Evolutionary conservation across 2,888 invertebrate genomes (phyloP).

Genomic region (Drosophila cognata): DNA sequence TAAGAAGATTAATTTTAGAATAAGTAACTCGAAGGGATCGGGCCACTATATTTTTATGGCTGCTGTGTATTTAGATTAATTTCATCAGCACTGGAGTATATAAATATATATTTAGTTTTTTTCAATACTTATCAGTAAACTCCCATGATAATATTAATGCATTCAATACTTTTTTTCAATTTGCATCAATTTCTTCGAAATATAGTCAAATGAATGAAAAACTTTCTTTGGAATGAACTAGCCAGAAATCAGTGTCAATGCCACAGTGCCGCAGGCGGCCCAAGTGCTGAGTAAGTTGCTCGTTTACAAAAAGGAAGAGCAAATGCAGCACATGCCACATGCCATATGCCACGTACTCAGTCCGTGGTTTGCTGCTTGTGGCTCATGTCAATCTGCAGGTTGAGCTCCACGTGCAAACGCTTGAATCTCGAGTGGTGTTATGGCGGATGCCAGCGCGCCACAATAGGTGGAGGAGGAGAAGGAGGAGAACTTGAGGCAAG

Average conservation of each 20-base stretch:
- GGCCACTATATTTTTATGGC: no score
- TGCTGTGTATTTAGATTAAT: not conserved
- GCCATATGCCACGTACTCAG: not conserved
- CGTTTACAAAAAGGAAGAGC: slow-evolving; percentile 18
- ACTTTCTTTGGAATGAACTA: slow-evolving; percentile 43
- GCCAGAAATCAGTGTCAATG: slow-evolving; percentile 59
- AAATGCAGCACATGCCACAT: not conserved
- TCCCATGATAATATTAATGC: not conserved
- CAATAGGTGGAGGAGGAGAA: not conserved
- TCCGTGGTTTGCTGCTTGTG: slow-evolving; percentile 9
- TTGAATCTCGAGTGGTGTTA: slow-evolving; percentile 68
- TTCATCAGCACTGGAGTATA: not conserved
- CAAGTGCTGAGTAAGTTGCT: slow-evolving; percentile 44
- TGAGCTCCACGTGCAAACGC: slow-evolving; percentile 55
- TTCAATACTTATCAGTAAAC: not conserved
- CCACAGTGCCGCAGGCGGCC: slow-evolving; percentile 26
- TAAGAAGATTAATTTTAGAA: not conserved
- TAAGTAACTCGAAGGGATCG: not conserved
- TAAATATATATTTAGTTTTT: not conserved
- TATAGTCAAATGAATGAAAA: not conserved
- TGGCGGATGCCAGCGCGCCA: slow-evolving; percentile 47
- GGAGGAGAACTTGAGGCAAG: slow-evolving; percentile 38
- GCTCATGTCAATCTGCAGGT: slow-evolving; percentile 37
- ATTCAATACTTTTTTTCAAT: not conserved
- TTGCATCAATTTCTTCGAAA: not conserved